phyloP scores from a whole-genome alignment of 2,113 vertebrate genomes.

The Dicerorhinus sumatrensis region DNA sequence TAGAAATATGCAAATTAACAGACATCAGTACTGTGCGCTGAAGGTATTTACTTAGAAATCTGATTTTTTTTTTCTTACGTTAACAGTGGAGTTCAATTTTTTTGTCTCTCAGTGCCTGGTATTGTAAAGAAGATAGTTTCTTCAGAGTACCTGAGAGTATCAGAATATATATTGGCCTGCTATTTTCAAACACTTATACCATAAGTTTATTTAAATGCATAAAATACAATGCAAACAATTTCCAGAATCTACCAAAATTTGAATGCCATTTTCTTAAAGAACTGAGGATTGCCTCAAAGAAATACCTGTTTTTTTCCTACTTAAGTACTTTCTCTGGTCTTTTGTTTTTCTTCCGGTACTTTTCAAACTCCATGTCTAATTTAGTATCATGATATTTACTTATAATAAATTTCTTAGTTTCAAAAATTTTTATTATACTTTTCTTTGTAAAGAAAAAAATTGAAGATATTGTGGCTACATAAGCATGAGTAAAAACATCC shows the following conservation, averaged over 20 bases:
- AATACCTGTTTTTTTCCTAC: neutral
- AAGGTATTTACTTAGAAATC: conserved; percentile 90
- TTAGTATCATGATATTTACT: neutral
- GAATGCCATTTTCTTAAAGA: neutral
- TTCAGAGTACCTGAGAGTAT: neutral
- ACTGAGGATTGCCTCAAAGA: neutral
- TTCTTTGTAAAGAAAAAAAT: neutral
- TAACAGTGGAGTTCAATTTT: neutral
- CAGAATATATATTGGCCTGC: neutral
- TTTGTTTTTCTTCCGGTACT: neutral
- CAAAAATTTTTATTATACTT: neutral
- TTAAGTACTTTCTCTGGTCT: neutral
- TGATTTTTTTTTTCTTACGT: neutral
- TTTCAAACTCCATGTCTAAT: conserved; percentile 1
- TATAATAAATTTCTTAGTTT: neutral
- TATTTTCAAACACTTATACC: neutral
- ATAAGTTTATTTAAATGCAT: neutral
- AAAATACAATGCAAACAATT: neutral
- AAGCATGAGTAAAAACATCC: neutral
- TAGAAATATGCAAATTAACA: conserved; percentile 98
- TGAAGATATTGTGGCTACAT: neutral
- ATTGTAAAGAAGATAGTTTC: neutral
- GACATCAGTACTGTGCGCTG: conserved; percentile 98
- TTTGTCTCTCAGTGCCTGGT: neutral
- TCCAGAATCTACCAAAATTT: neutral